phyloP scores from a whole-genome alignment of 2,888 invertebrate genomes.

The Rhogogaster chlorosoma region DNA sequence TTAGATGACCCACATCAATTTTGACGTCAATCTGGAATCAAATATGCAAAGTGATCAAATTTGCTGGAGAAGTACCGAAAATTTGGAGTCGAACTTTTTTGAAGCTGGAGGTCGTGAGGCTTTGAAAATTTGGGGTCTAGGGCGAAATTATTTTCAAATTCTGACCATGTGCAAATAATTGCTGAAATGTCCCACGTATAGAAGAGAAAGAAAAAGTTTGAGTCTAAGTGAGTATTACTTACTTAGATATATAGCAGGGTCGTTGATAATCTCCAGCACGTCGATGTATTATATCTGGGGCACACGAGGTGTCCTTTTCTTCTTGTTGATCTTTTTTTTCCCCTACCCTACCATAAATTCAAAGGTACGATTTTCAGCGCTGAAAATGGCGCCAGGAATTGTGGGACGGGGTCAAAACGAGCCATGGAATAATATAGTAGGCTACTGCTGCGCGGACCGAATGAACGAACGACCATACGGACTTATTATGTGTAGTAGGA shows the following conservation, averaged over 20 bases:
- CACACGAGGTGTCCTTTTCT: not conserved
- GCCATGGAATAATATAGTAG: constrained; percentile 61
- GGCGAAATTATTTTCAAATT: not conserved
- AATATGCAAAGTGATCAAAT: no score
- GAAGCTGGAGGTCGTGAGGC: not conserved
- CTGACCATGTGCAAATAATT: not conserved
- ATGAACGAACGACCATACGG: constrained; percentile 9
- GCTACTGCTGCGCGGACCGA: constrained; percentile 14
- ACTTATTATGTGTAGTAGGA: not conserved
- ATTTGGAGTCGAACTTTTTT: not conserved
- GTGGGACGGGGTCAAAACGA: constrained; percentile 53
- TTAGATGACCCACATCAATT: no score
- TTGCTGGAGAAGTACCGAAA: not conserved
- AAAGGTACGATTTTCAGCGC: constrained; percentile 58
- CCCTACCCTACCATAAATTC: constrained; percentile 61
- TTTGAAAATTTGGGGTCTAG: not conserved
- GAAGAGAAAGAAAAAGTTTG: not conserved
- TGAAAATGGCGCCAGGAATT: constrained; percentile 5
- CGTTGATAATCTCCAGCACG: constrained; percentile 33
- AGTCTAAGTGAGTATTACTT: not conserved
- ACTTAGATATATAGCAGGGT: not conserved
- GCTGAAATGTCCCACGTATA: not conserved
- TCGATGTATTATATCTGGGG: constrained; percentile 14
- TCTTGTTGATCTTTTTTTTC: constrained; percentile 1
- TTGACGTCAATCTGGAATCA: no score